Evolutionary conservation across 2,113 vertebrate species (phyloP).

Genomic region (Clarias gariepinus): DNA sequence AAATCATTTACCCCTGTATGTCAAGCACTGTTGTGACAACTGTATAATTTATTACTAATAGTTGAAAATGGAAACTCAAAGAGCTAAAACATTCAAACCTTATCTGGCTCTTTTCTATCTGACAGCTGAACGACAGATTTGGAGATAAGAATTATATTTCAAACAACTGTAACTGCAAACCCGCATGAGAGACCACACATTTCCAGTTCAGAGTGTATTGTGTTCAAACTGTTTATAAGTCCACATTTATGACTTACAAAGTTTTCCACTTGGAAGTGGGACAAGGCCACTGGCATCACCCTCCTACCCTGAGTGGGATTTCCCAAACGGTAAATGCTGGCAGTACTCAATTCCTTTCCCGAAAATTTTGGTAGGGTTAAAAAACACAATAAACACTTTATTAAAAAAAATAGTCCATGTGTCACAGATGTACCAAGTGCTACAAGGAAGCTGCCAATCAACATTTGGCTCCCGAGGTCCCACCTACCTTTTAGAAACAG

Average conservation of each 20-base stretch:
- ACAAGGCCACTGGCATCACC: neutral
- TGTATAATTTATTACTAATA: neutral
- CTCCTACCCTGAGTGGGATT: neutral
- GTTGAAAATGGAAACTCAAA: neutral
- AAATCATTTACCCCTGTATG: neutral
- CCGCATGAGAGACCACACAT: neutral
- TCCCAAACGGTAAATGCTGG: conserved; percentile 12
- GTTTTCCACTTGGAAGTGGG: neutral
- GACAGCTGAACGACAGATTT: neutral
- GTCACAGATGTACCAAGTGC: neutral
- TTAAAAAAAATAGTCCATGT: neutral
- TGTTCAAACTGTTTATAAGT: neutral
- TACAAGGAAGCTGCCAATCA: conserved; percentile 12
- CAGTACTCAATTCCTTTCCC: conserved; percentile 1
- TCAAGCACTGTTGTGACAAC: neutral
- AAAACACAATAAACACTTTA: no score
- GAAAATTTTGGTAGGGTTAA: neutral
- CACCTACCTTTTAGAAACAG: neutral
- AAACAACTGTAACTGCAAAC: neutral
- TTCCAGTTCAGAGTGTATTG: neutral
- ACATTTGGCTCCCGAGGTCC: neutral
- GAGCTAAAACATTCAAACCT: neutral
- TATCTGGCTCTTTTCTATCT: neutral
- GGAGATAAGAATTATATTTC: neutral
- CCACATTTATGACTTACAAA: neutral